A percentile compares a stretch with the other conserved stretches of the same genome.
These are phyloP conservation scores for Calliopsis andreniformis DNA, from an alignment of 1,140 invertebrate species.

Conservation along the genomic window DNA sequence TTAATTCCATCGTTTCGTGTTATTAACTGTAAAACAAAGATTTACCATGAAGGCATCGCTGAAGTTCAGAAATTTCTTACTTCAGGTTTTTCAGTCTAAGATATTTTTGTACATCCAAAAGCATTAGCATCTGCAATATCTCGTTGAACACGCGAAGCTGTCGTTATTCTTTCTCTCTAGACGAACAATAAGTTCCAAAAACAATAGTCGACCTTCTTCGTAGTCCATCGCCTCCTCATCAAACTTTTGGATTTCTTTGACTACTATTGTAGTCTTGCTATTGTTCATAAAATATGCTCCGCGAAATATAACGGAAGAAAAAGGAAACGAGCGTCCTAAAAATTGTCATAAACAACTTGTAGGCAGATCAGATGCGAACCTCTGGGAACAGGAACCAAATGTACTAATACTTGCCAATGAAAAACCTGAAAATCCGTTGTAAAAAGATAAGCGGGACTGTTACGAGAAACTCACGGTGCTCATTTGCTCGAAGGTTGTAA, in stretches of 20 bases:
- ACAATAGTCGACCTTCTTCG: slow-evolving; percentile 67
- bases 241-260: neutral
- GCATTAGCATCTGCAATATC: slow-evolving; percentile 32
- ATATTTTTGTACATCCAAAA: slow-evolving; percentile 28
- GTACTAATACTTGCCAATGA: slow-evolving; percentile 16
- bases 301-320: neutral
- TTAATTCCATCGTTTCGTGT: neutral
- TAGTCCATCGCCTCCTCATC: slow-evolving; percentile 18
- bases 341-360: neutral
- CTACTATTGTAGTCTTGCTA: slow-evolving; percentile 2
- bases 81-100: slow-evolving; percentile 31
- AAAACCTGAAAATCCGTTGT: slow-evolving; percentile 31
- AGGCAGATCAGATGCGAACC: no score
- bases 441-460: slow-evolving; percentile 41
- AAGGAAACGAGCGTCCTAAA: no score
- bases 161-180: slow-evolving; percentile 67
- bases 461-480: slow-evolving; percentile 31
- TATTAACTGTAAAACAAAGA: slow-evolving; percentile 4
- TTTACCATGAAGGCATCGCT: neutral
- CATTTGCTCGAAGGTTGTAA: slow-evolving; percentile 39
- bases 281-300: slow-evolving; percentile 18
- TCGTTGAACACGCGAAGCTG: slow-evolving; percentile 71
- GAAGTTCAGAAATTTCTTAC: slow-evolving; percentile 37
- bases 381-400: no score
- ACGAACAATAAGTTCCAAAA: slow-evolving; percentile 74